phyloP scores from a whole-genome alignment of 2,113 vertebrate species.

The Campylomormyrus numenius region DNA sequence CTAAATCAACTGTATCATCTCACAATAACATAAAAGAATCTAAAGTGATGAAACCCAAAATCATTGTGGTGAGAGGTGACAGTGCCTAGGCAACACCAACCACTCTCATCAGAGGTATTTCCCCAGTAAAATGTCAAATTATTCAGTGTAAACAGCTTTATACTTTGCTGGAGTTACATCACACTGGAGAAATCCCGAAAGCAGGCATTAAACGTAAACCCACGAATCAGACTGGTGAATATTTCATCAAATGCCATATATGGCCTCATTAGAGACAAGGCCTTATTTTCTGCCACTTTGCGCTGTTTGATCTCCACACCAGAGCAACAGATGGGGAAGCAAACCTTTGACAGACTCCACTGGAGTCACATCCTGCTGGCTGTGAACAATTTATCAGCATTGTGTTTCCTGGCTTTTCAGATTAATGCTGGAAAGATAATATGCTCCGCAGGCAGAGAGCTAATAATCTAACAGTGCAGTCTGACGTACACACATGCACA shows the following conservation, averaged over 20 bases:
- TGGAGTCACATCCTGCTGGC: neutral
- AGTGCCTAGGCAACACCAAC: neutral
- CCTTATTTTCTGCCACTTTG: conserved; percentile 1
- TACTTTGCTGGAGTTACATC: neutral
- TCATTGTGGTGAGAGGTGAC: neutral
- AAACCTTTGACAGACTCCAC: conserved; percentile 4
- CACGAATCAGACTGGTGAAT: conserved; percentile 15
- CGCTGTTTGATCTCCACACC: conserved; percentile 15
- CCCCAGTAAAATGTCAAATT: neutral
- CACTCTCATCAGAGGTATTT: neutral
- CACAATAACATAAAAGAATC: neutral
- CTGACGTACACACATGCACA: neutral
- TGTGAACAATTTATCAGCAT: conserved; percentile 4
- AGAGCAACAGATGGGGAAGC: conserved; percentile 3
- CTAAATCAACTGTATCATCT: neutral
- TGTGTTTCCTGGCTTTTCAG: neutral
- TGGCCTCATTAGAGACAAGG: conserved; percentile 17
- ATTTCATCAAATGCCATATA: conserved; percentile 27
- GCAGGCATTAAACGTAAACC: neutral
- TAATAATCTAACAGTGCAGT: neutral
- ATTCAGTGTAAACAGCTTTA: neutral
- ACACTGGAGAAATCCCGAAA: conserved; percentile 2
- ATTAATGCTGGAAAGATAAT: neutral
- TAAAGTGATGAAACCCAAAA: neutral
- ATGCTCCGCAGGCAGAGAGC: neutral